Conservation (phyloP, 1,140 invertebrate genomes). For the Acromyrmex echinatior region DNA sequence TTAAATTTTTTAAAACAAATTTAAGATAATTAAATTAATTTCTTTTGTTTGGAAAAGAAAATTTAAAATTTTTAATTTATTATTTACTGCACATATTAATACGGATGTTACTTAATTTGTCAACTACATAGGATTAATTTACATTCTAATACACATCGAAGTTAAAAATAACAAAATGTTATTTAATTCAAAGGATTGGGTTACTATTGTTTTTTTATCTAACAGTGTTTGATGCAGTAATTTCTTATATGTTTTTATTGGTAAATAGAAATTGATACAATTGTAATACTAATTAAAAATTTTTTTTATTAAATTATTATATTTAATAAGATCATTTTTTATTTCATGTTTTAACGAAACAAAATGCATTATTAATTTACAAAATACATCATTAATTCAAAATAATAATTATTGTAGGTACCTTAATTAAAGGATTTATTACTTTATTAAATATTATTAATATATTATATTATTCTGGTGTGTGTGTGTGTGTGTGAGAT, state of each 20-base stretch:
- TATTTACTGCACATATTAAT: too few species aligned
- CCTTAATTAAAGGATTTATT: background rate
- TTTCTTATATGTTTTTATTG: background rate
- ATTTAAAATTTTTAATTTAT: background rate
- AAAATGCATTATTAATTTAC: background rate
- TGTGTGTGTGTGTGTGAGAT: background rate
- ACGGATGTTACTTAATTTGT: too few species aligned
- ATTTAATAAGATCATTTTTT: background rate
- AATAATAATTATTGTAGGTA: background rate
- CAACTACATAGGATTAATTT: too few species aligned
- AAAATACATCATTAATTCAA: slow-evolving; percentile 8
- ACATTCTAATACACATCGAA: too few species aligned
- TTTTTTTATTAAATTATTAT: background rate
- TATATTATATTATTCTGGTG: background rate
- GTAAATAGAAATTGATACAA: too few species aligned
- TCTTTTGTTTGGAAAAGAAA: background rate
- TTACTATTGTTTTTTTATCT: too few species aligned
- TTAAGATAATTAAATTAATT: background rate
- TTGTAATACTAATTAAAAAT: background rate
- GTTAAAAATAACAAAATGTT: too few species aligned
- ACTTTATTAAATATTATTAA: slow-evolving; percentile 16
- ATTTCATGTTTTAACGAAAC: background rate
- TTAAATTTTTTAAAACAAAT: background rate
- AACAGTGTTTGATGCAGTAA: too few species aligned
- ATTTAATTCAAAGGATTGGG: too few species aligned